phyloP scores from a whole-genome alignment of 2,797 vertebrate species.

The Urosaurus nigricauda region DNA sequence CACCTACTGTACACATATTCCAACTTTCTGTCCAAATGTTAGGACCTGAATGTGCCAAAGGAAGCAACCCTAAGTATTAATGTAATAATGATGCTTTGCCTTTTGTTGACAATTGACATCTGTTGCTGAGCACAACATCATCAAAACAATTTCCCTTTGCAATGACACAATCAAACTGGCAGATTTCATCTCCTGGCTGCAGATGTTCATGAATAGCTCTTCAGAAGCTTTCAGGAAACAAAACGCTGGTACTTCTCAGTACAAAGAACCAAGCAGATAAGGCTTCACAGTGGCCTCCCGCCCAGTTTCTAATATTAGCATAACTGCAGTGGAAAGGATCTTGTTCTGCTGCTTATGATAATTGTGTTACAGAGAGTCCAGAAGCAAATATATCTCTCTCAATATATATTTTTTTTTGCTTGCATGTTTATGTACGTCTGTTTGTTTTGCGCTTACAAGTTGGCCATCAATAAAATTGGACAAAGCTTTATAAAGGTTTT shows the following conservation, averaged over 20 bases:
- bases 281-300: neutral
- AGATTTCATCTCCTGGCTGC: slow-evolving; percentile 13
- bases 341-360: neutral
- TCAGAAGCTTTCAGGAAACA: slow-evolving; percentile 35
- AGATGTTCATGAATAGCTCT: slow-evolving; percentile 44
- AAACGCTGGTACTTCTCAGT: slow-evolving; percentile 30
- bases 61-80: neutral
- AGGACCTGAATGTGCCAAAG: neutral
- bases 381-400: neutral
- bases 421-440: too few species aligned
- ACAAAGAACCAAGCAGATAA: slow-evolving; percentile 15
- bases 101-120: slow-evolving; percentile 4
- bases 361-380: neutral
- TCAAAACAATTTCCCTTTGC: slow-evolving; percentile 34
- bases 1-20: too few species aligned
- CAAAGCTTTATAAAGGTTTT: neutral
- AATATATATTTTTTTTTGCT: neutral
- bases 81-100: neutral
- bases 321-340: slow-evolving; percentile 5
- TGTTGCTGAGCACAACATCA: slow-evolving; percentile 16
- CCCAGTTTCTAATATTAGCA: slow-evolving; percentile 2
- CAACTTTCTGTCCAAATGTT: neutral
- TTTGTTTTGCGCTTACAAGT: neutral
- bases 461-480: neutral
- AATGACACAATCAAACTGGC: slow-evolving; percentile 30